A percentile compares a stretch with the other conserved stretches of the same genome.
Evolutionary conservation across 2,888 invertebrate species (phyloP).

Genomic region (Scaeva pyrastri): DNA sequence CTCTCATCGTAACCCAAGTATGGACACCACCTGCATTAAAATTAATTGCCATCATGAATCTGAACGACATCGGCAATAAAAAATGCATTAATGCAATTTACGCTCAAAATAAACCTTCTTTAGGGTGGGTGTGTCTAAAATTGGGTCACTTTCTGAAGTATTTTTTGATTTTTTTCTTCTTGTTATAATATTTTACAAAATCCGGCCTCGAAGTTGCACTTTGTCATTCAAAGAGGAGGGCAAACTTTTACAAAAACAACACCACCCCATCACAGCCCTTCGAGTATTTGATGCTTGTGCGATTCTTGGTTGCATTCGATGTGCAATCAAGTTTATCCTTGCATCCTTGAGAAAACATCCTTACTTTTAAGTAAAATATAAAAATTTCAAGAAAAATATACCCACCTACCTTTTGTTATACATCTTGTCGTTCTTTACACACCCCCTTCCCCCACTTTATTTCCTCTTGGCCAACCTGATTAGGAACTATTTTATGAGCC

Average conservation of each 20-base stretch:
- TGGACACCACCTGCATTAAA: neutral
- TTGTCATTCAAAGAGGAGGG: neutral
- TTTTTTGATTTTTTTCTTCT: neutral
- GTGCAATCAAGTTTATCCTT: constrained; percentile 9
- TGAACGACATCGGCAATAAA: neutral
- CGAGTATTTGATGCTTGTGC: neutral
- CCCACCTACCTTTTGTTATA: neutral
- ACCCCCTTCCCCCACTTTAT: no score
- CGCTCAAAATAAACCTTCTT: neutral
- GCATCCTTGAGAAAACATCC: neutral
- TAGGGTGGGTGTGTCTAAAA: constrained; percentile 9
- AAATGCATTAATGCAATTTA: neutral
- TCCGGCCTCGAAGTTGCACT: neutral
- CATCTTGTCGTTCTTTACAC: neutral
- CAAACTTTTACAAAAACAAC: neutral
- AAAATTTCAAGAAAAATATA: neutral
- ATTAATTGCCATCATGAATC: neutral
- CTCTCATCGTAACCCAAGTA: neutral
- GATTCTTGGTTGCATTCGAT: neutral
- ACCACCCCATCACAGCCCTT: neutral
- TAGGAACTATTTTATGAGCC: constrained; percentile 5
- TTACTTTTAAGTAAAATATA: constrained; percentile 15
- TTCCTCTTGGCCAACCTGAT: constrained; percentile 7
- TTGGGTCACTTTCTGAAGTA: constrained; percentile 19
- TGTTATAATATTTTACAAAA: neutral